Evolutionary conservation across 2,797 vertebrate species (phyloP).

Genomic region (Aplochiton taeniatus): DNA sequence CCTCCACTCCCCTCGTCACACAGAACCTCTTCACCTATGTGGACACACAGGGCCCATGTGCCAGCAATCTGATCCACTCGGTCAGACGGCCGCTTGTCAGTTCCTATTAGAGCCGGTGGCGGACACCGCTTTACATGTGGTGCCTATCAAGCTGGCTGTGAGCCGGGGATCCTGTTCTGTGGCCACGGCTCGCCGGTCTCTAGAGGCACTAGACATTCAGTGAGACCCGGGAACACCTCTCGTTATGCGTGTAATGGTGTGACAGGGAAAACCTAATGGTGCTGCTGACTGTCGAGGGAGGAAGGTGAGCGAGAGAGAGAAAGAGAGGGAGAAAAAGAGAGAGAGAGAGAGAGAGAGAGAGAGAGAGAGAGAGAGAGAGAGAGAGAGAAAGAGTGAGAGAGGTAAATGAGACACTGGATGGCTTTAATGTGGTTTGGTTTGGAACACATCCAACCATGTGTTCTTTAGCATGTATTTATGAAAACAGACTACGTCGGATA

Average conservation of each 20-base stretch:
- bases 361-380: neutral
- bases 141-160: slow-evolving; percentile 53
- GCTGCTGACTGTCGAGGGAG: slow-evolving; percentile 43
- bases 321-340: slow-evolving; percentile 9
- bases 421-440: no score
- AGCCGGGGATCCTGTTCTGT: slow-evolving; percentile 41
- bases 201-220: slow-evolving; percentile 37
- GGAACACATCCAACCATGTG: neutral
- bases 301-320: slow-evolving; percentile 7
- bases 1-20: slow-evolving; percentile 24
- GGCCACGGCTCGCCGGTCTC: slow-evolving; percentile 26
- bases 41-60: slow-evolving; percentile 33
- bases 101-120: slow-evolving; percentile 46
- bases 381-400: no score
- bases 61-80: slow-evolving; percentile 39
- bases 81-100: slow-evolving; percentile 59
- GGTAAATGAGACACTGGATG: no score
- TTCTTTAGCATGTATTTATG: neutral
- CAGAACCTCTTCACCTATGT: slow-evolving; percentile 53
- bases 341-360: no score
- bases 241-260: slow-evolving; percentile 59
- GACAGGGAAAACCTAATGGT: slow-evolving; percentile 55
- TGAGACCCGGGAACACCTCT: slow-evolving; percentile 53
- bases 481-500: no score
- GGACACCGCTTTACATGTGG: slow-evolving; percentile 58